Evolutionary conservation across 2,797 vertebrate species (phyloP), one percentile per base, ranked within the genome.

Genomic region (Pangasius sanitwongsei): DNA sequence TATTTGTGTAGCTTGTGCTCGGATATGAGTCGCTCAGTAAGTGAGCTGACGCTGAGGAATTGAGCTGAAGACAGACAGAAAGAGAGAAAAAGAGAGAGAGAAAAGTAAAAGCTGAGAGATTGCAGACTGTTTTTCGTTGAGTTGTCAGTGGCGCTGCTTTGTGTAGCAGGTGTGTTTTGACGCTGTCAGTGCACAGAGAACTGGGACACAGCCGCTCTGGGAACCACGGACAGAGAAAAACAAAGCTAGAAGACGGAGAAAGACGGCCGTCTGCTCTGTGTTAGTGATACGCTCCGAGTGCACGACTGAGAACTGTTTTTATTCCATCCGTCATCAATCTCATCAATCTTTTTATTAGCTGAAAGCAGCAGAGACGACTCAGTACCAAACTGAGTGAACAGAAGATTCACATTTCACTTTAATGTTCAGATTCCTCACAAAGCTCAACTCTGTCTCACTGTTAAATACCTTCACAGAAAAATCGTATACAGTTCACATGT

Each of bases 131-230:
- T 87, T 87, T 78, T 87, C 20, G 75, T 80, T 31, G 59, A 28
- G 74, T 87, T 80, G 86, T 87, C 86, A 80, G 86, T 44, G 20
- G 41, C 2, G 6, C 59, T 78, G 86, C 74, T 67, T 87, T 80
- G 75, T 65, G 48, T 34, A 87, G 86, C 86, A 87, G 86, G 86
- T 87, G 75, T 87, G 75, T 80, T 87, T 87, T 80, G 86, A 69
- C 48, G 61, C 74, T 78, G 74, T 87, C 86, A 87, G 86, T 80
- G 75, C 48, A 65, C 61, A 87, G 86, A 87, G 75, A 55, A 67
- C 69, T 55, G 75, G 86, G 75, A 67, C 86, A 80, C 75, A 87
- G 75, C 75, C 86, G 75, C 75, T 50, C 86, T 63, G 86, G 72
- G 85, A 85, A 69, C 48, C 65, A 69, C 11, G 44, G 83, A n/a